Base-by-base conservation (phyloP, 1,140 invertebrate species). In the Matsumurasca onukii region DNA sequence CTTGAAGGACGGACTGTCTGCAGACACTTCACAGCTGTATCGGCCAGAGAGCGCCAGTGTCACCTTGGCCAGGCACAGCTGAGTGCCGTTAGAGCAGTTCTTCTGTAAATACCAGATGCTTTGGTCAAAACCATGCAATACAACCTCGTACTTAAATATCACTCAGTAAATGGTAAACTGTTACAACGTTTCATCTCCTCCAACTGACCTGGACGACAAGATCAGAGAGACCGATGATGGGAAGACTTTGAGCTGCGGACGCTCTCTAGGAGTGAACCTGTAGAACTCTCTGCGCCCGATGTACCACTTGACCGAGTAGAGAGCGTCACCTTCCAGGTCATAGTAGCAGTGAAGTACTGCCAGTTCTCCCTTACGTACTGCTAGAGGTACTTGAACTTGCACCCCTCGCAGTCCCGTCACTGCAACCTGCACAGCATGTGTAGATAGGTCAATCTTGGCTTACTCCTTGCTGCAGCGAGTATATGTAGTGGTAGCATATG, bases 221-320 rank as follows among this genome's bases (percentile, higher is more conserved):
- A 57, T 70, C 86, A 70, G 81, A 51, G 3, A 51, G 49, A 3
- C 87, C 88, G 39, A 83, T 82, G 63, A 88, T 76, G 81, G 73
- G 76, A 89, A 89, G 45, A 83, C 81, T 75, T 87, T 81, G 30
- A 82, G 82, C 5, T 86, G 84, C 69, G 88, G 88, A 73, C 80
- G 82, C 74, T 89, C 86, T 71, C 86, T 80, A 1, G 90, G 90
- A 55, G 90, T 86, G 79, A 87, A 91, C 79, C 90, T 85, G 78
- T 89, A 92, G 80, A 92, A 91, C 79, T 92, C 90, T 73, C 89
- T 85, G 68, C 85, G 85, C 71, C 88, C 89, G 78, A 86, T 89
- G 82, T 91, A 91, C 90, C 90, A 92, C 81, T 91, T 91, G 66
- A 91, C 88, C 3, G 89, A 90, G 77, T 91, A 92, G 27, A 92